Base-by-base conservation (phyloP, 2,113 vertebrate genomes). In the Cyanistes caeruleus region DNA sequence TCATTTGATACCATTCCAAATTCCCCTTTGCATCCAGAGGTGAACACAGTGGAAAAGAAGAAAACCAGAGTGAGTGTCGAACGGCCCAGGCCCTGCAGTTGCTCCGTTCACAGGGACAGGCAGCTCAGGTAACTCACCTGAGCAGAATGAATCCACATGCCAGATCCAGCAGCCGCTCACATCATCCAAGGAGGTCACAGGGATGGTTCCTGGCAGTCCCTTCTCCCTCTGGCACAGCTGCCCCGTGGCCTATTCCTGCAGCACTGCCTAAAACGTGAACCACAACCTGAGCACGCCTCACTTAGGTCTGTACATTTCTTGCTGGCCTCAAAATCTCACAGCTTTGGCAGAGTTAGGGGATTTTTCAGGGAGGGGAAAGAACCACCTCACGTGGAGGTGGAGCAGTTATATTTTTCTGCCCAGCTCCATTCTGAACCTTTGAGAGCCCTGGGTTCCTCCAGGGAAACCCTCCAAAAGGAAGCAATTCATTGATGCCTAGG, bases 161-260 rank as follows among this genome's bases (percentile, higher is more conserved):
- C 28, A 51, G 23, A 64, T 48, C 46, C 73, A 44, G 62, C 0
- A 15, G 31, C 15, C 20, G 11, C 8, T 39, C 44, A 13, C 35
- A 25, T 3, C 58, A 35, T 7, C 48, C 68, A 31, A 10, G 18
- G 1, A 28, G 6, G 0, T 5, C 1, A 0, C 51, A 19, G 33
- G 1, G 0, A n/a, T 9, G 43, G 24, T 0, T 79, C 65, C 62
- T 41, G 30, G 39, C 4, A 22, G 46, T 22, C 35, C 5, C 63
- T 58, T 31, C 68, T 67, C 23, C 39, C 49, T 43, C 19, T 51
- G 9, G 63, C 69, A 51, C 11, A 8, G 39, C 39, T 43, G 43
- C 31, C 63, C n/a, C 14, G 12, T 3, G 10, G 52, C 17, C 14
- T 5, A 1, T 16, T 67, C 52, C 70, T 62, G 35, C n/a, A 63